A percentile compares a stretch with the other conserved stretches of the same genome.
phyloP scores from a whole-genome alignment of 2,888 invertebrate genomes.

The Hyalella azteca region DNA sequence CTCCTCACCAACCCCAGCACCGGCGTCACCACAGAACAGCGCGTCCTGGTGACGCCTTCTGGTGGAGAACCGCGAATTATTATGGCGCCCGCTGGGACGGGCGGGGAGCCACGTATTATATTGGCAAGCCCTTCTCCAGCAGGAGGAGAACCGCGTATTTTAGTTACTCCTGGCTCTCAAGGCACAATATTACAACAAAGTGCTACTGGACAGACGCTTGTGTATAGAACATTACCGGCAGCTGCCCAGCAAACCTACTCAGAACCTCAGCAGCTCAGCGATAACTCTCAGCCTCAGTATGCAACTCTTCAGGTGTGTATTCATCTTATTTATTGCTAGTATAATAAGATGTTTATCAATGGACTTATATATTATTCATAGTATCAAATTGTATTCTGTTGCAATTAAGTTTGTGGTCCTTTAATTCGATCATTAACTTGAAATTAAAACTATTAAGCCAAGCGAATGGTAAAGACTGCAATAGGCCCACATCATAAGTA shows the following conservation, averaged over 20 bases:
- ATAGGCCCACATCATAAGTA: too few species aligned
- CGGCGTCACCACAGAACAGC: background rate
- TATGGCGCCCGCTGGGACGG: background rate
- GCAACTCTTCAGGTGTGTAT: constrained; percentile 53
- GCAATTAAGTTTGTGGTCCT: too few species aligned
- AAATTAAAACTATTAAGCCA: too few species aligned
- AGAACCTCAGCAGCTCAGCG: constrained; percentile 28
- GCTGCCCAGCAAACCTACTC: constrained; percentile 41
- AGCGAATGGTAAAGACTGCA: too few species aligned
- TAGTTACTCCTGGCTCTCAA: background rate
- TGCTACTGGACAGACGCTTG: constrained; percentile 48
- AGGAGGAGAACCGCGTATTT: constrained; percentile 27
- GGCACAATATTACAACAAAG: constrained; percentile 34
- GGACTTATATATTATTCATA: too few species aligned
- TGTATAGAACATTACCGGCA: constrained; percentile 50
- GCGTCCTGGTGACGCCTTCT: constrained; percentile 7
- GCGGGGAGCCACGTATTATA: constrained; percentile 38
- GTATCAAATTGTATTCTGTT: too few species aligned
- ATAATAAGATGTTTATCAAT: too few species aligned
- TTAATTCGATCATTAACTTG: too few species aligned
- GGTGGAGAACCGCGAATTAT: constrained; percentile 24
- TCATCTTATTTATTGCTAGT: too few species aligned
- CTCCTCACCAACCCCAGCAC: constrained; percentile 15
- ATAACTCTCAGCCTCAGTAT: constrained; percentile 52
- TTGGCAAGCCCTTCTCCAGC: constrained; percentile 39